Evolutionary conservation across 1,140 invertebrate species (phyloP).

Genomic region (Rhagoletis zephyria): DNA sequence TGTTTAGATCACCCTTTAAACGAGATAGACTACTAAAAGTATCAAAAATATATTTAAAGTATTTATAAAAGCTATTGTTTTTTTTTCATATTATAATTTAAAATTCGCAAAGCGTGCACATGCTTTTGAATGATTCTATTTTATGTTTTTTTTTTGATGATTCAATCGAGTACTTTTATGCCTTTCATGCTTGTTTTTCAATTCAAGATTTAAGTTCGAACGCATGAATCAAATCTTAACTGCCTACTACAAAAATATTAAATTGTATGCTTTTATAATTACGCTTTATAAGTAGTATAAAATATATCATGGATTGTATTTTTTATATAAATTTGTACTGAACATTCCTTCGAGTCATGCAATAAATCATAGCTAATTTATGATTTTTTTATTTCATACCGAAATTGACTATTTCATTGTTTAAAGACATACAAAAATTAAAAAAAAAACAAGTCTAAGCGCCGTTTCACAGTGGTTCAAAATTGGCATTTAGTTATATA

Average conservation of each 20-base stretch:
- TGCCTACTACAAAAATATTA: not conserved
- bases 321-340: not conserved
- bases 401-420: not conserved
- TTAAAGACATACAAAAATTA: not conserved
- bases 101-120: constrained; percentile 38
- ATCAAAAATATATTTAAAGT: too few relatives aligned
- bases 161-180: not conserved
- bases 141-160: constrained; percentile 6
- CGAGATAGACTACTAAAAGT: too few relatives aligned
- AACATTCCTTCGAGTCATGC: constrained; percentile 11
- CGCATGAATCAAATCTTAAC: not conserved
- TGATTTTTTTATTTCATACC: not conserved
- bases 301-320: not conserved
- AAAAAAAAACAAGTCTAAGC: too few relatives aligned
- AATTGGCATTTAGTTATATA: too few relatives aligned
- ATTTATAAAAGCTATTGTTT: not conserved
- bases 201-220: not conserved
- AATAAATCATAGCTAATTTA: not conserved
- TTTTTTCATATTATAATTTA: not conserved
- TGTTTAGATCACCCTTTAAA: too few relatives aligned
- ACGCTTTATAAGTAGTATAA: too few relatives aligned
- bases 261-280: not conserved
- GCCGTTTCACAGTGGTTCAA: too few relatives aligned
- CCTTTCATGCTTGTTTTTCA: not conserved
- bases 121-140: constrained; percentile 30